Conservation (phyloP, 2,888 invertebrate species). For the Druceiella hillmani region DNA sequence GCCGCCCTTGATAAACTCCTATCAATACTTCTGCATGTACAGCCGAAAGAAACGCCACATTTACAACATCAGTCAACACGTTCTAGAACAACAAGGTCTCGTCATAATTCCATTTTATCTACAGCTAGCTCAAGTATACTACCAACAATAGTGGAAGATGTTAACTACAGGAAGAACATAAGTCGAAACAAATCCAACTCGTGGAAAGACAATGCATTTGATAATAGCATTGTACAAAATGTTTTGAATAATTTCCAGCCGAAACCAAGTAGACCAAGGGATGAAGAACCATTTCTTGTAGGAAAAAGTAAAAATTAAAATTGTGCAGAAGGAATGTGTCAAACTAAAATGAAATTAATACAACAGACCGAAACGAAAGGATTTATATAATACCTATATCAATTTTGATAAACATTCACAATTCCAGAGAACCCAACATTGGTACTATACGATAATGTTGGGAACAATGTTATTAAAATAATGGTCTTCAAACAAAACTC, state of each 20-base stretch:
- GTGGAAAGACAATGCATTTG: conserved; percentile 44
- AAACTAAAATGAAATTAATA: too few species aligned
- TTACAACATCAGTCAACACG: conserved; percentile 14
- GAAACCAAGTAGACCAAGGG: conserved; percentile 34
- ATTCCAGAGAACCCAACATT: too few species aligned
- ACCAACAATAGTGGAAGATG: conserved; percentile 40
- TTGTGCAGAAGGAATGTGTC: too few species aligned
- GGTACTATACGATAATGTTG: too few species aligned
- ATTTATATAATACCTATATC: too few species aligned
- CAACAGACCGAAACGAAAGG: too few species aligned
- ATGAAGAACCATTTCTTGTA: conserved; percentile 40
- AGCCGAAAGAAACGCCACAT: conserved; percentile 29
- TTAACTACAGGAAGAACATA: conserved; percentile 12
- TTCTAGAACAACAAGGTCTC: conserved; percentile 19
- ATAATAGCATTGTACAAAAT: conserved; percentile 39
- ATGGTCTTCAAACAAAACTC: too few species aligned
- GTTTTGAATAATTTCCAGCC: conserved; percentile 38
- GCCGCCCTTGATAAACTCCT: conserved; percentile 59
- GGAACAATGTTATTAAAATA: too few species aligned
- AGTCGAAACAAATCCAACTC: conserved; percentile 31
- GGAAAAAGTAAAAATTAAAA: too few species aligned
- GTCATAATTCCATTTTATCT: conserved; percentile 15
- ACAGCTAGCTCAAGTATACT: conserved; percentile 27
- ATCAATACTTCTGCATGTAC: conserved; percentile 52
- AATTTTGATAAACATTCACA: too few species aligned